A percentile compares a stretch with the other conserved stretches of the same genome.
Evolutionary conservation across 2,797 vertebrate species (phyloP).

Genomic region (Rhinella marina): DNA sequence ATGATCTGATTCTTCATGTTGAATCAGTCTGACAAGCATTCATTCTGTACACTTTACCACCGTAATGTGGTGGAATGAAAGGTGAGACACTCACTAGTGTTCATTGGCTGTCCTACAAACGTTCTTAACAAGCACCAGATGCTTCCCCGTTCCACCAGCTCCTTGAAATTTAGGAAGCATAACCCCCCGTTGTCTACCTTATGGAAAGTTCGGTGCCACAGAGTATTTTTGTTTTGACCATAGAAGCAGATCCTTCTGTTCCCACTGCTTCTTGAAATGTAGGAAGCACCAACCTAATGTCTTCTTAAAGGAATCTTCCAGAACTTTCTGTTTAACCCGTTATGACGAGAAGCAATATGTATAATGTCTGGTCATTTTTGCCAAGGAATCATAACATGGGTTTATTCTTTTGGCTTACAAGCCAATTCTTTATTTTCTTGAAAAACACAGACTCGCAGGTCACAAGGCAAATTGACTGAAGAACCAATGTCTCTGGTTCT

Average conservation of each 20-base stretch:
- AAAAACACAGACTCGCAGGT: not conserved
- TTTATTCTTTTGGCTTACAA: too few species aligned
- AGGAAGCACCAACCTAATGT: not conserved
- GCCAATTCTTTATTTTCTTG: not conserved
- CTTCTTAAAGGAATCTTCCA: conserved; percentile 58
- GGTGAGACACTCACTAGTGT: conserved; percentile 66
- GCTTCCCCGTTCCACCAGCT: conserved; percentile 70
- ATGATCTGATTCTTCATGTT: conserved; percentile 22
- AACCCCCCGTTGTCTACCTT: conserved; percentile 64
- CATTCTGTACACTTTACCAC: conserved; percentile 69
- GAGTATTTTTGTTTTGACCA: conserved; percentile 56
- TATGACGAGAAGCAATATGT: not conserved
- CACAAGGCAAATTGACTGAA: not conserved
- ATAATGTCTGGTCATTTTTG: not conserved
- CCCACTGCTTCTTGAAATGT: conserved; percentile 60
- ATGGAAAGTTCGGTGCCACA: conserved; percentile 68
- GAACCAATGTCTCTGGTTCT: not conserved
- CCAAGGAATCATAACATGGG: too few species aligned
- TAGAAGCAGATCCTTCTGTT: conserved; percentile 69
- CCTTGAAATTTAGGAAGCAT: conserved; percentile 51
- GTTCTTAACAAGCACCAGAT: conserved; percentile 65
- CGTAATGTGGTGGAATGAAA: conserved; percentile 67
- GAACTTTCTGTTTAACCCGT: conserved; percentile 36
- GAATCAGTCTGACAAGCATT: conserved; percentile 60
- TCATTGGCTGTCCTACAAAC: conserved; percentile 67